Percentiles rank a stretch among this genome's conserved stretches.
Evolutionary conservation across 2,888 invertebrate genomes (phyloP).

Genomic region (Drosophila imparisetae): DNA sequence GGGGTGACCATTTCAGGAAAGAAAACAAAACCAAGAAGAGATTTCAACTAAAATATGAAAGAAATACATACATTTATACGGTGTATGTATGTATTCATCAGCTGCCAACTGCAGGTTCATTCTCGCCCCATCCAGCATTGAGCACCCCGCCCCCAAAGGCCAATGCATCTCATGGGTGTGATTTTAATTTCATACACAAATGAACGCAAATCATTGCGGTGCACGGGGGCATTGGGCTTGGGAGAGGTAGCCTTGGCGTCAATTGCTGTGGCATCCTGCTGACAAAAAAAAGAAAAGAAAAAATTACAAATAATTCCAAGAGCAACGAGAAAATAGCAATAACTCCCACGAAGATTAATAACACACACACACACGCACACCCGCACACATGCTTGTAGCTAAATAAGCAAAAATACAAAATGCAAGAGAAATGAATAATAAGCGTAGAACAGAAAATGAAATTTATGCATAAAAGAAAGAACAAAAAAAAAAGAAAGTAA

Average conservation of each 20-base stretch:
- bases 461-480: slow-evolving; percentile 69
- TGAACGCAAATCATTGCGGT: slow-evolving; percentile 76
- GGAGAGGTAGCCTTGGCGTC: neutral
- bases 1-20: slow-evolving; percentile 62
- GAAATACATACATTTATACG: slow-evolving; percentile 17
- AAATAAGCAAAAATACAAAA: slow-evolving; percentile 65
- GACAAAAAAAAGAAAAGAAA: slow-evolving; percentile 36
- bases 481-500: neutral
- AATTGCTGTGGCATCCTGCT: slow-evolving; percentile 34
- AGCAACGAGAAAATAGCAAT: slow-evolving; percentile 68
- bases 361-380: slow-evolving; percentile 51
- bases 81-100: slow-evolving; percentile 40
- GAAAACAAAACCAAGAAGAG: slow-evolving; percentile 12
- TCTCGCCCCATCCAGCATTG: slow-evolving; percentile 1
- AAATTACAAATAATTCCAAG: slow-evolving; percentile 51
- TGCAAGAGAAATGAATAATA: slow-evolving; percentile 68
- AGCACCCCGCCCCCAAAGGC: slow-evolving; percentile 1
- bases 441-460: slow-evolving; percentile 69
- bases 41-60: slow-evolving; percentile 37
- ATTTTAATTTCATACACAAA: slow-evolving; percentile 85
- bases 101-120: slow-evolving; percentile 44
- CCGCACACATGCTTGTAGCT: slow-evolving; percentile 56
- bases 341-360: slow-evolving; percentile 84
- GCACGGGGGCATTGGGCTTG: slow-evolving; percentile 7
- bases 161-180: slow-evolving; percentile 83